Evolutionary conservation across 2,113 vertebrate genomes (phyloP).

Genomic region (Chaetodon auriga): DNA sequence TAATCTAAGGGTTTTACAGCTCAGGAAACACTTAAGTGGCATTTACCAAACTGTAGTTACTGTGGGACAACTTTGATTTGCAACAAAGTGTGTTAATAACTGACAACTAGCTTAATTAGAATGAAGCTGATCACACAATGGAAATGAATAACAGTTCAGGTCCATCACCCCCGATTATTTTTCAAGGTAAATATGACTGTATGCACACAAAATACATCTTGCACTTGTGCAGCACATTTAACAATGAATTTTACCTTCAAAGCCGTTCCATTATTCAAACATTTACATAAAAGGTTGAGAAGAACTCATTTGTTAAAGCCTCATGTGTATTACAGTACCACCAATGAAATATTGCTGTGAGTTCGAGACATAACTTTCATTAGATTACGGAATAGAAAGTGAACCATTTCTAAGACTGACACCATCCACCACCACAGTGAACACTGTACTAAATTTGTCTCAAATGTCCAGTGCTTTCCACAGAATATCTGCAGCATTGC

Average conservation of each 20-base stretch:
- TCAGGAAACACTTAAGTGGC: not conserved
- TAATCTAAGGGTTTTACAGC: not conserved
- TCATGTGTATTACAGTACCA: not conserved
- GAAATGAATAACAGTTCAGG: not conserved
- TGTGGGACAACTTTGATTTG: not conserved
- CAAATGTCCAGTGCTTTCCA: not conserved
- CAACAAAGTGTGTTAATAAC: not conserved
- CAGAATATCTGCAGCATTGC: not conserved
- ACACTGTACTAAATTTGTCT: not conserved
- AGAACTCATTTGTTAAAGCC: not conserved
- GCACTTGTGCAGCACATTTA: not conserved
- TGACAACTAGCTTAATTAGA: not conserved
- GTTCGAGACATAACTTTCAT: not conserved
- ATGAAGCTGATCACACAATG: not conserved
- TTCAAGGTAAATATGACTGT: not conserved
- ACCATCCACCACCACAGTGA: fast-evolving
- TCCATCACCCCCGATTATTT: constrained; percentile 10
- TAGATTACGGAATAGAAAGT: not conserved
- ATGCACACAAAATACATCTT: not conserved
- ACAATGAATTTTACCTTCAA: not conserved
- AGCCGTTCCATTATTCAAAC: not conserved
- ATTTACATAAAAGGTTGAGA: not conserved
- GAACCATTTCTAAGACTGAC: not conserved
- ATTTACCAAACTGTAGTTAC: not conserved
- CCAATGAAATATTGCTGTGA: not conserved